phyloP scores from a whole-genome alignment of 2,888 invertebrate genomes.

The Diogma glabrata region DNA sequence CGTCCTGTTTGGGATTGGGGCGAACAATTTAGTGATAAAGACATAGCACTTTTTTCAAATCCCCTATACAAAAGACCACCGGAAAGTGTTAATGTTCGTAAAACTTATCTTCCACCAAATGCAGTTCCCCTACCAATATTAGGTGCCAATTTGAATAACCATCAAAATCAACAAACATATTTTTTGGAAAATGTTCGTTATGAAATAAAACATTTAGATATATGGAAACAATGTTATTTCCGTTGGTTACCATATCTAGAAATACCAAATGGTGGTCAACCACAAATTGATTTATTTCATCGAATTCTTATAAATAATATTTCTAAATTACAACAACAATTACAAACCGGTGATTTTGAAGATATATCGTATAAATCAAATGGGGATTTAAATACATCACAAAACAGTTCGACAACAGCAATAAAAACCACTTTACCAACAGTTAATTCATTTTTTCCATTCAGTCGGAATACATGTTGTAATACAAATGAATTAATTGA shows the following conservation, averaged over 20 bases:
- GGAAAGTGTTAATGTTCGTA: constrained; percentile 23
- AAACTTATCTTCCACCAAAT: constrained; percentile 28
- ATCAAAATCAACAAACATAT: constrained; percentile 23
- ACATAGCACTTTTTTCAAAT: constrained; percentile 72
- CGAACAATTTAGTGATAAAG: constrained; percentile 72
- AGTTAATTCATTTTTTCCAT: constrained; percentile 36
- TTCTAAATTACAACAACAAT: constrained; percentile 32
- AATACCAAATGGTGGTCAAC: constrained; percentile 35
- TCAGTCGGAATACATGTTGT: constrained; percentile 28
- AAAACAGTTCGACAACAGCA: too few relatives aligned
- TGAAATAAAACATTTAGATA: constrained; percentile 38
- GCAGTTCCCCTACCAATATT: constrained; percentile 22
- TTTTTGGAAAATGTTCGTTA: constrained; percentile 38
- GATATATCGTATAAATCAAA: constrained; percentile 25
- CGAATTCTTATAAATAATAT: constrained; percentile 34
- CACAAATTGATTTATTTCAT: constrained; percentile 35
- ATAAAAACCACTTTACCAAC: constrained; percentile 25
- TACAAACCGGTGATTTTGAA: constrained; percentile 32
- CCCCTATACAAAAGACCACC: constrained; percentile 52
- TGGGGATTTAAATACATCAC: background rate
- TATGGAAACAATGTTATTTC: constrained; percentile 86
- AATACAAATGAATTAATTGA: constrained; percentile 33
- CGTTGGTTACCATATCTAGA: constrained; percentile 79
- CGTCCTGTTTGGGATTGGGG: constrained; percentile 86
- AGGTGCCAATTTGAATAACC: background rate